Base-by-base conservation (phyloP, 2,113 vertebrate species). In the Edolisoma coerulescens region DNA sequence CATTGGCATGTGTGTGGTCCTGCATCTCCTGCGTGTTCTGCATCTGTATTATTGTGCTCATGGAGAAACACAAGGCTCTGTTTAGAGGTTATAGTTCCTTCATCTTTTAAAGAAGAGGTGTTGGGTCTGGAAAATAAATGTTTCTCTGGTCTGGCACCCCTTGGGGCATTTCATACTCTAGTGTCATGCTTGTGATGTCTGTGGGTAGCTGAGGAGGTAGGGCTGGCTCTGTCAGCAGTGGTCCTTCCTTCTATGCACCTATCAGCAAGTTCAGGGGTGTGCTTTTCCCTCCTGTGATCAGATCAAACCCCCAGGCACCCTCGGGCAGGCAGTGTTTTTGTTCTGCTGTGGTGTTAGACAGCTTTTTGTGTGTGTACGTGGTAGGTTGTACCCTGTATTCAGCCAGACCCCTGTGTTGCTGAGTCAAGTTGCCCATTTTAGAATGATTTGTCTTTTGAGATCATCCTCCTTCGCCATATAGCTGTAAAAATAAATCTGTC, bases 401-500 rank as follows among this genome's bases (percentile, higher is more conserved):
- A 68, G 41, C 61, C 41, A 54, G 87, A 39, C n/a, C 9, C 5
- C 30, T 3, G 16, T 19, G 65, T 12, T 79, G 88, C 82, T 87
- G 93, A 95, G 85, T 79, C 94, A 90, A 68, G 70, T 68, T 83
- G 61, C 74, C 69, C 8, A 1, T 84, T 94, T 84, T 64, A 17
- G 59, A 60, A 49, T 56, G 8, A 60, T 77, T 89, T 77, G 54
- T 77, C 77, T 84, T 94, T 94, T 73, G 87, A 84, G 59, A 74
- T 87, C 64, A 28, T 81, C 69, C 45, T 74, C 63, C 56, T 89
- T 95, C 42, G 21, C 41, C 42, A 65, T 54, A 42, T 6, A 84
- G 90, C 85, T 85, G 61, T 88, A 80, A 92, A 90, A 94, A 83
- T 83, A 88, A 93, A 92, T 90, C 71, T 90, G 78, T 79, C 3